Evolutionary conservation across 2,888 invertebrate species (phyloP), one percentile per base, ranked within the genome.

Genomic region (Shargacucullia verbasci): DNA sequence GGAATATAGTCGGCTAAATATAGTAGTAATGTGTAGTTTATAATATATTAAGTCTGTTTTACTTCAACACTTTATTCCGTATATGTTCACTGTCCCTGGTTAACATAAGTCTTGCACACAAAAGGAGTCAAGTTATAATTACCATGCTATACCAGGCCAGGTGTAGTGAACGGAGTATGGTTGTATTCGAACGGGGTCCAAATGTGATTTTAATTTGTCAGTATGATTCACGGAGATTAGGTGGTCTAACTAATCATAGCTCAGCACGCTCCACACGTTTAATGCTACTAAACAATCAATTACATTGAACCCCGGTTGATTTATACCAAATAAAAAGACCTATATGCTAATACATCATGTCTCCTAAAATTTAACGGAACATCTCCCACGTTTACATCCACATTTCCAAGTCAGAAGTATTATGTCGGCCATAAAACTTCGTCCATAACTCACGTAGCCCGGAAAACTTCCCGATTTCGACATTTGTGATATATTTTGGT

Each of bases 301-400:
- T 11, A 55, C 55, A 40, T 45, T 1, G 10, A 31, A 25, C 39
- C 15, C 15, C 49, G 37, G 43, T 1, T n/a, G 29, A 2, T 14
- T 27, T 47, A 45, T 45, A 55, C 49, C 29, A 59, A 35, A 41
- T 37, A 70, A 49, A 9, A 49, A 45, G 39, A 25, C 39, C 43
- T 12, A 41, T 50, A 57, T 53, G 56, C 53, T 56, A 63, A 73
- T 72, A 49, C 34, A 31, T 20, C 20, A 20, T 55, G 54, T 37
- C 44, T 34, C 62, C 49, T 38, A 43, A 59, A 60, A 70, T 47
- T 49, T 70, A 70, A 73, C 73, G 73, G 70, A 50, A 64, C 39
- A 39, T 63, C 52, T 55, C 59, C 63, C 73, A 70, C 59, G 50
- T 48, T 41, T 48, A 40, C 10, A 50, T 14, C 33, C 31, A 56